Evolutionary conservation across 2,888 invertebrate genomes (phyloP), one percentile per base, ranked within the genome.

Genomic region (Melieria omissa): DNA sequence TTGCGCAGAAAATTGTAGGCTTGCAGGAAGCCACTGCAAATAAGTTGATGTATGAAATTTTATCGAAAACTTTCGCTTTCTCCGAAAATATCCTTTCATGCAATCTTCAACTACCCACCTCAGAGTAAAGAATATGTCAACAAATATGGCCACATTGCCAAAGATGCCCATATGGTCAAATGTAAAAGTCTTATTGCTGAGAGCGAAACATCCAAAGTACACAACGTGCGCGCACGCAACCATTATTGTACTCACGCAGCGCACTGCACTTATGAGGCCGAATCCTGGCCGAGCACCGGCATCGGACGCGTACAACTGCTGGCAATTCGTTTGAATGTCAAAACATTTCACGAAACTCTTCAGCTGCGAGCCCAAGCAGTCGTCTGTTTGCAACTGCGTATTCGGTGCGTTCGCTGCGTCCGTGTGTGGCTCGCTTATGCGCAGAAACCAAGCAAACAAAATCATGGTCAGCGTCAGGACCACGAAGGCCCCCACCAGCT

Each of bases 101-200:
- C 49, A 47, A n/a, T 7, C 12, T 41, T 41, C 12, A 8, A 7
- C 2, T 8, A 67, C 77, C 74, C 72, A 84, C 85, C 85, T 85
- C 46, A 86, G 84, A 42, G 84, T 82, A 70, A 86, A 85, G 74
- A 86, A 86, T 41, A 84, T 78, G 77, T 86, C 86, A 3, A 86
- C 86, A 5, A 86, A 75, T 12, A 86, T 52, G 4, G 49, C 64
- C 52, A 49, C 9, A 64, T 64, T 64, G 3, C 64, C 64, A 4
- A 64, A 14, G 6, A 14, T 52, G 44, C 42, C 44, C 7, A n/a
- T 9, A 10, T 64, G 54, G 7, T 6, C 12, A 41, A 64, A 52
- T 9, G 54, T 41, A 14, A 8, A 52, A 14, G 42, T 9, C 8
- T 16, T 41, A 64, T 64, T 64, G n/a, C 42, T 64, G 64, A 64